Percentiles rank a stretch among this genome's conserved stretches.
phyloP scores from a whole-genome alignment of 2,113 vertebrate species.

The Podarcis cretensis region DNA sequence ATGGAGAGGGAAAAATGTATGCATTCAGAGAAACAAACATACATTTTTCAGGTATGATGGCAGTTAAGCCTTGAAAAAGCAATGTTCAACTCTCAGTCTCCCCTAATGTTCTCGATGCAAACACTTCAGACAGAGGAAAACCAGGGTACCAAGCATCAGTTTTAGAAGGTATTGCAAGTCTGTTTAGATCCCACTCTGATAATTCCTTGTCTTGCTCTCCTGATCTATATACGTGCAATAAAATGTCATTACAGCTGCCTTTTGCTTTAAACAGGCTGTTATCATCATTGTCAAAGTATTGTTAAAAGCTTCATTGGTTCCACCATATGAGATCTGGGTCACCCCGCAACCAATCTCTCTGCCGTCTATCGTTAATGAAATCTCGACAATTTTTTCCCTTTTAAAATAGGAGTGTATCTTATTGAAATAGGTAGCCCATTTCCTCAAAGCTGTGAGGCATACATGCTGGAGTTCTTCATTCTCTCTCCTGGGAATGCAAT shows the following conservation, averaged over 20 bases:
- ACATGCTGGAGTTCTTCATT: not conserved
- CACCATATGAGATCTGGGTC: not conserved
- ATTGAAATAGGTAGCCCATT: constrained; percentile 4
- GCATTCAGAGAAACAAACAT: not conserved
- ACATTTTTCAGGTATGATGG: constrained; percentile 6
- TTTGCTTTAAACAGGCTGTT: constrained; percentile 27
- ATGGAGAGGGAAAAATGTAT: not conserved
- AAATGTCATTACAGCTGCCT: constrained; percentile 1
- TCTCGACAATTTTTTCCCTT: not conserved
- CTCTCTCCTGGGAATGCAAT: not conserved
- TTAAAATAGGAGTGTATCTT: constrained; percentile 2
- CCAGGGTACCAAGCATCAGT: constrained; percentile 16
- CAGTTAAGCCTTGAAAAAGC: constrained; percentile 48
- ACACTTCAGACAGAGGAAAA: constrained; percentile 5
- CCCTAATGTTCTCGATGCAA: constrained; percentile 18
- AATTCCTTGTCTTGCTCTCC: constrained; percentile 32
- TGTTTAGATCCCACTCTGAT: constrained; percentile 33
- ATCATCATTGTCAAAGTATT: constrained; percentile 16
- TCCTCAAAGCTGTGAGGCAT: not conserved
- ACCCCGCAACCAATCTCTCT: not conserved
- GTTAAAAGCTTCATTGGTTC: not conserved
- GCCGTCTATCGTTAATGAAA: constrained; percentile 39
- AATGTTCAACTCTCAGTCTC: constrained; percentile 37
- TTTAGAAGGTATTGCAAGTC: not conserved
- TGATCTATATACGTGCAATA: not conserved